These are phyloP conservation scores for Rhinichthys klamathensis DNA, from an alignment of 2,113 vertebrate species.

Conservation along the genomic window DNA sequence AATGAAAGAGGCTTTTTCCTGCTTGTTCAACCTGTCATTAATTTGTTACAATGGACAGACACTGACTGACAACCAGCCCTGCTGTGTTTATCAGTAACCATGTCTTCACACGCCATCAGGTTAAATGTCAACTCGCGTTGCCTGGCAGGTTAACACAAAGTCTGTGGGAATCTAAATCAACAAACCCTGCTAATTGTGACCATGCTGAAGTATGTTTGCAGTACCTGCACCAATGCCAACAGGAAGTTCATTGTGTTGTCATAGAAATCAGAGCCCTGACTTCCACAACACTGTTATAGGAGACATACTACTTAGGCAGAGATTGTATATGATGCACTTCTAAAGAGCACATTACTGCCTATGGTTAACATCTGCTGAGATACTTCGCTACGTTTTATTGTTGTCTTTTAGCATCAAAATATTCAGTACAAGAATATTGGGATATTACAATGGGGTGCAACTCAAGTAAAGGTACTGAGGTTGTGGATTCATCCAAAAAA, in stretches of 20 bases:
- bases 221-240: constrained; percentile 37
- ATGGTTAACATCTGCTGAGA: constrained; percentile 14
- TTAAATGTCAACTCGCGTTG: constrained; percentile 71
- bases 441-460: constrained; percentile 71
- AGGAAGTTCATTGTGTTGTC: constrained; percentile 65
- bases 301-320: constrained; percentile 55
- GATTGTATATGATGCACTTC: constrained; percentile 37
- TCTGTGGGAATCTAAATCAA: constrained; percentile 44
- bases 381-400: background rate
- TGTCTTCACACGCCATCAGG: constrained; percentile 54
- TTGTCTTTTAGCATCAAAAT: background rate
- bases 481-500: constrained; percentile 65
- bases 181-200: constrained; percentile 65
- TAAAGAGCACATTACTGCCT: background rate
- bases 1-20: background rate
- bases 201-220: constrained; percentile 45
- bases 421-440: background rate
- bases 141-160: constrained; percentile 60
- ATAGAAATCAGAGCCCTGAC: constrained; percentile 65
- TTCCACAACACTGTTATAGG: constrained; percentile 57
- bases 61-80: constrained; percentile 48
- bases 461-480: constrained; percentile 63
- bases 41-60: constrained; percentile 49
- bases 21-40: background rate
- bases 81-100: constrained; percentile 69